These are phyloP conservation scores for Perithous albicinctus DNA, from an alignment of 2,888 invertebrate genomes.

Conservation along the genomic window DNA sequence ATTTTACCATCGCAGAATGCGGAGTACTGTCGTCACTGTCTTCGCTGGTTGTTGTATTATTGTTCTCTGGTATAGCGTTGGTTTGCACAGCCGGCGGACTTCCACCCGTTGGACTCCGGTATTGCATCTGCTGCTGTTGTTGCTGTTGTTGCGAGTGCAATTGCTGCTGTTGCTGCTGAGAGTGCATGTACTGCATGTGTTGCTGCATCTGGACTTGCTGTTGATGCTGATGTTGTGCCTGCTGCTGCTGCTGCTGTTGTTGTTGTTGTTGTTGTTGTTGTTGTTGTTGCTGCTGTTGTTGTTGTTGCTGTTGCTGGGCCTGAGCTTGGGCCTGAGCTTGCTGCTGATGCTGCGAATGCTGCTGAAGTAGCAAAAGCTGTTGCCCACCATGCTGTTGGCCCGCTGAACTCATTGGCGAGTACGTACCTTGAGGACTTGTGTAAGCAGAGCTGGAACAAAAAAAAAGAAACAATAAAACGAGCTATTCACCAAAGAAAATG, in stretches of 20 bases:
- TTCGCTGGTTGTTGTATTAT: conserved; percentile 91
- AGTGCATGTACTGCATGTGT: conserved; percentile 80
- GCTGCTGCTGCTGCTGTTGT: too few species aligned
- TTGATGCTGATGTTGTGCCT: conserved; percentile 79
- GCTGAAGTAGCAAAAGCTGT: conserved; percentile 86
- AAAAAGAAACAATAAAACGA: conserved; percentile 26
- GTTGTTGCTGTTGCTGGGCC: conserved; percentile 83
- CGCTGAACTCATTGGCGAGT: conserved; percentile 87
- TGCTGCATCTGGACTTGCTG: conserved; percentile 77
- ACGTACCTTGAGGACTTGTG: conserved; percentile 85
- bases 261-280: conserved; percentile 82
- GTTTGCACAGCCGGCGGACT: conserved; percentile 85
- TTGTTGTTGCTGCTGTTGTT: conserved; percentile 79
- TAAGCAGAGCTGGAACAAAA: conserved; percentile 82
- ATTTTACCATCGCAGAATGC: conserved; percentile 87
- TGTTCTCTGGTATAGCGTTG: conserved; percentile 86
- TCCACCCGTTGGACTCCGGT: conserved; percentile 88
- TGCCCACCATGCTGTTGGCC: conserved; percentile 88
- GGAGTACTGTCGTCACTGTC: conserved; percentile 94
- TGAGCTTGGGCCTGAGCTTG: conserved; percentile 83
- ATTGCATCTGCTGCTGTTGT: conserved; percentile 84
- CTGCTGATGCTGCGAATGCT: conserved; percentile 79
- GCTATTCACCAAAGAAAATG: too few species aligned
- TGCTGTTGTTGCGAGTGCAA: conserved; percentile 76
- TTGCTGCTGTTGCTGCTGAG: conserved; percentile 78